Base-by-base conservation (phyloP, 2,888 invertebrate species). In the Phoenoteleia sp. region DNA sequence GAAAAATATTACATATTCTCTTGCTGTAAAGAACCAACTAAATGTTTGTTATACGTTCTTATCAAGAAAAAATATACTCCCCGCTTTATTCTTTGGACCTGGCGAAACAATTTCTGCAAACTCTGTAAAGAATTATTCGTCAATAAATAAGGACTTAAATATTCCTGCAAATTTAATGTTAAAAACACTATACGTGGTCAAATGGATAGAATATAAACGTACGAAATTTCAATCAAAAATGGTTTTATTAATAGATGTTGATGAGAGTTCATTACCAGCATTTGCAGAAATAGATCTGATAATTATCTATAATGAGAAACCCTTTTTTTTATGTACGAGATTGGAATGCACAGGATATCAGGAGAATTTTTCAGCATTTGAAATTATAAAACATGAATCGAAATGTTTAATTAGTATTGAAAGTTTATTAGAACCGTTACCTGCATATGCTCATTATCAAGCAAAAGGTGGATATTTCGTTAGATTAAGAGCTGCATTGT, bases 1-100 rank as follows among this genome's bases (percentile, higher is more conserved):
- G n/a, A 62, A 42, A 42, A 42, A 62, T 42, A 23, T 62, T 23
- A 21, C 23, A n/a, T 9, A 62, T 21, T 62, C 42, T 17, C n/a
- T 62, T 2, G 23, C n/a, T n/a, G 6, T 19, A 25, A 62, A 62
- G 23, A 42, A 42, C 23, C 60, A 58, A 19, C 9, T 58, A 3
- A 6, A 33, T 2, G 9, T 58, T 19, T 58, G 58, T 13, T 58
- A 17, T n/a, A 19, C n/a, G 7, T 54, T 54, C 1, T 54, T 54
- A 54, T 23, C 54, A 13, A 54, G 17, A 17, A 27, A 25, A 27
- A n/a, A n/a, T n/a, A n/a, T n/a, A n/a, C n/a, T n/a, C n/a, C n/a
- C n/a, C n/a, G n/a, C n/a, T n/a, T n/a, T n/a, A n/a, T n/a, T n/a
- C n/a, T n/a, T n/a, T n/a, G n/a, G n/a, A n/a, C n/a, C n/a, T n/a